Evolutionary conservation across 2,797 vertebrate species (phyloP), one percentile per base, ranked within the genome.

Genomic region (Smutsia temminckii): DNA sequence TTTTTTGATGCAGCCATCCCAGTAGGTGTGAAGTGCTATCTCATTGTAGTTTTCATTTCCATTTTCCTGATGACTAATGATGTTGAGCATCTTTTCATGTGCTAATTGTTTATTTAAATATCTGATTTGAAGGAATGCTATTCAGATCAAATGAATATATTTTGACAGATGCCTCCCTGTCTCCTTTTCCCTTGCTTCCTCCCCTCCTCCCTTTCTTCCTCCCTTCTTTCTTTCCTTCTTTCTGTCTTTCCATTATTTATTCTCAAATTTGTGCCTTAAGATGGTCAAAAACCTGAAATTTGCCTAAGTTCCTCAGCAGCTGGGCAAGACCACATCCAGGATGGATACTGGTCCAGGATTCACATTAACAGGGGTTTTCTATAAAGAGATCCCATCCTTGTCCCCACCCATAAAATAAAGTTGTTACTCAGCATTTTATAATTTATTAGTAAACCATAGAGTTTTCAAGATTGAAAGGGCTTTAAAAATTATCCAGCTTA

Each of bases 21-120:
- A 42, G 51, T 81, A 49, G 89, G 37, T 6, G 27, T 42, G 37
- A 72, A 61, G 57, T 63, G 49, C 18, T 46, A n/a, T 42, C 61
- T 51, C 32, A 8, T 9, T 75, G 37, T 59, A 23, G 79, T 61
- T 89, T 81, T 85, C 37, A 59, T 92, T 96, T 95, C 53, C 51
- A 69, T 77, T 86, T 64, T n/a, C 51, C 92, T 53, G 40, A 74
- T 81, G 85, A 81, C 66, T 81, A 89, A 91, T 57, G 49, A 86
- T 34, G 49, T 37, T 74, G 74, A 85, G 68, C 79, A 87, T 92
- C 55, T 69, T 89, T 95, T 92, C 84, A 68, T 89, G 80, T 34
- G 49, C 69, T 95, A 74, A 95, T 66, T 68, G 79, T n/a, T 61
- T 92, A 34, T 32, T 83, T 89, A 86, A 93, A 77, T 94, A 55